Evolutionary conservation across 1,140 invertebrate species (phyloP), one percentile per base, ranked within the genome.

Genomic region (Panulirus ornatus): DNA sequence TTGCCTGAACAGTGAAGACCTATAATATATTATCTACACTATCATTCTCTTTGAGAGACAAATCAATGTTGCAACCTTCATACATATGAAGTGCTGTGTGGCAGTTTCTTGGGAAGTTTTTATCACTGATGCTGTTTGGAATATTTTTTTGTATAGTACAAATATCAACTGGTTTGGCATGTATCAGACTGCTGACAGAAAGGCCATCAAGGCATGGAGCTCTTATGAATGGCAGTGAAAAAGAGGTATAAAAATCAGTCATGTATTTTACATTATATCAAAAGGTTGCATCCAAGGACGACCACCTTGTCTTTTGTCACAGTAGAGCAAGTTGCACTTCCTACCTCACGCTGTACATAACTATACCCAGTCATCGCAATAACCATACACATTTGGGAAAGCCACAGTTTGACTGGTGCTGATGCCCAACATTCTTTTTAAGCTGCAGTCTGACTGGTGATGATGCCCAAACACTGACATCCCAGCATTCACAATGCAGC

Each of bases 191-290:
- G 70, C 42, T 54, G 84, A 75, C 47, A 86, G 85, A 42, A 44
- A 79, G 76, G 85, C 58, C 36, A 34, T 73, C n/a, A 73, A 73
- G 83, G 63, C 63, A 85, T 85, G 83, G 70, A 88, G 54, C 73
- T 66, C 54, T 66, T 88, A 88, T 81, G 54, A 88, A 88, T 88
- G 85, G 85, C 85, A 88, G 85, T 88, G 85, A 79, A 79, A 85
- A 88, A 88, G 85, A 88, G 85, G 85, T 88, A 88, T 88, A 88
- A 88, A 88, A 88, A 78, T 88, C 85, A 88, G 73, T 87, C 85
- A 76, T 88, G 85, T 88, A 76, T 58, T 88, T 75, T 47, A 76
- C 34, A 38, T 54, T 78, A 87, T 87, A 54, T 75, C 73, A 87
- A 87, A 87, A 76, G 84, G 84, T 87, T 87, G 84, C 84, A 87